Percentiles rank a stretch among this genome's conserved stretches.
phyloP scores from a whole-genome alignment of 2,888 invertebrate genomes.

The Tortricodes alternella region DNA sequence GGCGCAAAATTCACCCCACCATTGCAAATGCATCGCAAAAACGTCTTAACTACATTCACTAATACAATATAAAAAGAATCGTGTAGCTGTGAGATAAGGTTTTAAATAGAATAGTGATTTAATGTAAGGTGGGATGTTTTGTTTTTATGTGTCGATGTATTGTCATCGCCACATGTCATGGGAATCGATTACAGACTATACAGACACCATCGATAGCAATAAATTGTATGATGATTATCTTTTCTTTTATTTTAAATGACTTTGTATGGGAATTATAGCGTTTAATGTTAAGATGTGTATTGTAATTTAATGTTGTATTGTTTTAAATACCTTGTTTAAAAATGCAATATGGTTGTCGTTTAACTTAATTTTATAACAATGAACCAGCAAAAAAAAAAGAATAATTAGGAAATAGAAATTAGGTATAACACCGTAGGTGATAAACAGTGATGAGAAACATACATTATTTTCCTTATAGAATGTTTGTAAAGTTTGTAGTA shows the following conservation, averaged over 20 bases:
- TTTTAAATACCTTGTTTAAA: not conserved
- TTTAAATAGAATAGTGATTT: not conserved
- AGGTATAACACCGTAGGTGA: no score
- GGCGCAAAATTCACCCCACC: conserved; percentile 24
- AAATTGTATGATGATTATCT: conserved; percentile 26
- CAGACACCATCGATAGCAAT: conserved; percentile 30
- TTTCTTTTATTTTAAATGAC: conserved; percentile 29
- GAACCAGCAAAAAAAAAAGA: no score
- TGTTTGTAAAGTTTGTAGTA: no score
- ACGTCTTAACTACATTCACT: not conserved
- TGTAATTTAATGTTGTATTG: conserved; percentile 12
- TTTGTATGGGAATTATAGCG: conserved; percentile 18
- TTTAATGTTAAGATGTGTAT: conserved; percentile 7
- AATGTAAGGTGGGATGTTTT: not conserved
- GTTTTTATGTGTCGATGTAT: not conserved
- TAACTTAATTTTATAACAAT: no score
- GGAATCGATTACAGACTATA: conserved; percentile 31
- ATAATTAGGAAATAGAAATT: no score
- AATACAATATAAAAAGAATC: not conserved
- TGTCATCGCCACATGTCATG: conserved; percentile 31
- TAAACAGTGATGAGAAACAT: no score
- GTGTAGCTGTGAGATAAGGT: not conserved
- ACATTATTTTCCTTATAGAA: no score
- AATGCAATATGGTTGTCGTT: not conserved
- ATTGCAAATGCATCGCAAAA: not conserved